phyloP scores from a whole-genome alignment of 64 coral and sea anemone genomes.

The Hydrozoanthus tunicans region DNA sequence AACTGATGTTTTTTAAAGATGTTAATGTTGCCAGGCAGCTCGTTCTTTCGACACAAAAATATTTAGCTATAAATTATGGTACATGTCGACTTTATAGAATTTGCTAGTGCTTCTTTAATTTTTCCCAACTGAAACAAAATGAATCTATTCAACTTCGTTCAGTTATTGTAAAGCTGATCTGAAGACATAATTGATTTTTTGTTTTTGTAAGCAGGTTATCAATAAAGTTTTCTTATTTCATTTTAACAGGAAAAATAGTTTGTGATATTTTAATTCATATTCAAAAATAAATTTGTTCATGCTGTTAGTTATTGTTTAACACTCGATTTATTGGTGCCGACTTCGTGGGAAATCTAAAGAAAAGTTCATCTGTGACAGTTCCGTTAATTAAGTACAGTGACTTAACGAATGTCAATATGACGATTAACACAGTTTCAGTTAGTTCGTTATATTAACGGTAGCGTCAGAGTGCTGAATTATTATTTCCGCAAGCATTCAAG shows the following conservation, averaged over 20 bases:
- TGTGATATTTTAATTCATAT: not conserved
- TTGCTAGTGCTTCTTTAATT: too few species aligned
- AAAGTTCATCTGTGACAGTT: not conserved
- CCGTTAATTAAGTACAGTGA: too few species aligned
- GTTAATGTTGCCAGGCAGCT: not conserved
- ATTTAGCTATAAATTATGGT: not conserved
- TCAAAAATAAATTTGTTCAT: not conserved
- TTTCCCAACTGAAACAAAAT: too few species aligned
- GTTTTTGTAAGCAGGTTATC: not conserved
- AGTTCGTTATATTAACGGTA: too few species aligned
- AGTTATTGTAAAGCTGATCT: too few species aligned
- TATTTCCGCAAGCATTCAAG: too few species aligned
- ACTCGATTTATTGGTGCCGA: not conserved
- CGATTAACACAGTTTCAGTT: too few species aligned
- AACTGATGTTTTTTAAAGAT: not conserved
- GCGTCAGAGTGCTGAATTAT: too few species aligned
- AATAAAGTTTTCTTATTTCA: not conserved
- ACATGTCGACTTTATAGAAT: too few species aligned
- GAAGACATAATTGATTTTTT: too few species aligned
- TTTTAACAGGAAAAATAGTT: not conserved
- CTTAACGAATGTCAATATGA: too few species aligned
- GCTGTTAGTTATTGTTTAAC: not conserved
- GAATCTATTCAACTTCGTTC: too few species aligned
- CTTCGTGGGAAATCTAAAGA: not conserved
- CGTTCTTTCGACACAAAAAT: not conserved